phyloP scores from a whole-genome alignment of 1,140 invertebrate genomes.

The Bactericera cockerelli region DNA sequence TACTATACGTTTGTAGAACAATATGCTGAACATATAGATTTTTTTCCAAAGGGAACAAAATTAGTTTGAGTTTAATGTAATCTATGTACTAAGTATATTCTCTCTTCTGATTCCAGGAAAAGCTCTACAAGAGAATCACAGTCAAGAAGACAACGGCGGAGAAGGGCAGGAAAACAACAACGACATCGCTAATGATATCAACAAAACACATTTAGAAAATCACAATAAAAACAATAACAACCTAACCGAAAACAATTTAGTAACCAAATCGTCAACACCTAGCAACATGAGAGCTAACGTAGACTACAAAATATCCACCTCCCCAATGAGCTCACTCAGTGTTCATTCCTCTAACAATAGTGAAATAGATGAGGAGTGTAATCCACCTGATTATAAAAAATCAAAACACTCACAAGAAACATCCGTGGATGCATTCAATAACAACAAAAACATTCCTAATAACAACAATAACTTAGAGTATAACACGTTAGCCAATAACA shows the following conservation, averaged over 20 bases:
- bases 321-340: neutral
- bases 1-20: no score
- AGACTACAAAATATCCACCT: neutral
- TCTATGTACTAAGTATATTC: neutral
- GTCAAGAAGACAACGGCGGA: neutral
- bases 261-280: no score
- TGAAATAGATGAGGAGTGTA: slow-evolving; percentile 3
- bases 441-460: slow-evolving; percentile 25
- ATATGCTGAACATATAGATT: no score
- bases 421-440: slow-evolving; percentile 22
- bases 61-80: no score
- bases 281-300: slow-evolving; percentile 2
- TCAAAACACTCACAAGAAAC: neutral
- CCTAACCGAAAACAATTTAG: no score
- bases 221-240: neutral
- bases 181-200: neutral
- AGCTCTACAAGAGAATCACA: neutral
- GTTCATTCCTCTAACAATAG: slow-evolving; percentile 1
- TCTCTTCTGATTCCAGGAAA: neutral
- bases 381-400: slow-evolving; percentile 1
- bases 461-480: slow-evolving; percentile 34
- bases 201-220: neutral
- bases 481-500: slow-evolving; percentile 34
- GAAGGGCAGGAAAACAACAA: neutral
- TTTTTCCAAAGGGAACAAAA: no score